Conservation (phyloP, 2,888 invertebrate species). For the Agonopterix heracliana region DNA sequence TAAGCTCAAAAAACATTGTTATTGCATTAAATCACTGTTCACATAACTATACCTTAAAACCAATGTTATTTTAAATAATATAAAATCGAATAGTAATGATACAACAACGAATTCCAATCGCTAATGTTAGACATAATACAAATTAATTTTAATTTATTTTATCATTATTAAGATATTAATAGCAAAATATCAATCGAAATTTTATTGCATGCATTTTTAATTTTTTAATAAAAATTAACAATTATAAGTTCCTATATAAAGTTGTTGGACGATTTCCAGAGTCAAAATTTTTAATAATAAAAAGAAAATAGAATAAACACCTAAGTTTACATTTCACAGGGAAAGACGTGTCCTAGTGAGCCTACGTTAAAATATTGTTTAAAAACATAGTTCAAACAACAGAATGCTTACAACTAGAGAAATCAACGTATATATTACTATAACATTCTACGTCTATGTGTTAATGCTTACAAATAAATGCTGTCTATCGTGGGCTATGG, state of each 20-base stretch:
- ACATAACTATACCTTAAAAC: constrained; percentile 36
- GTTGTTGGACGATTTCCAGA: constrained; percentile 54
- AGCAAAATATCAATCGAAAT: constrained; percentile 67
- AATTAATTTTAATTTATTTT: constrained; percentile 35
- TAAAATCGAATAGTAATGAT: constrained; percentile 43
- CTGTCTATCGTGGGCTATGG: constrained; percentile 57
- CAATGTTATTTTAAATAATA: constrained; percentile 39
- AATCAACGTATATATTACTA: constrained; percentile 76
- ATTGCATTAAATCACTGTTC: constrained; percentile 49
- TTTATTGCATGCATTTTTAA: constrained; percentile 65
- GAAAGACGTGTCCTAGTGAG: constrained; percentile 24
- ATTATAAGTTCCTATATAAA: constrained; percentile 52
- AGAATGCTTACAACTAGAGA: constrained; percentile 65
- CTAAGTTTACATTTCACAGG: constrained; percentile 31
- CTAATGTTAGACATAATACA: constrained; percentile 53
- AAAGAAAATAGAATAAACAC: constrained; percentile 16
- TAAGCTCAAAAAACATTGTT: constrained; percentile 36
- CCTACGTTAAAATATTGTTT: constrained; percentile 30
- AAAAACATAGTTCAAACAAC: constrained; percentile 53
- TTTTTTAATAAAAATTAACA: constrained; percentile 58
- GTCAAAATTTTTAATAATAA: constrained; percentile 16
- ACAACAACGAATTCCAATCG: constrained; percentile 47
- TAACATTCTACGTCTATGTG: constrained; percentile 61
- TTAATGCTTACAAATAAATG: constrained; percentile 74
- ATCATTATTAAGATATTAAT: constrained; percentile 44